These are phyloP conservation scores for Nephila pilipes DNA, from an alignment of 1,140 invertebrate species.

Conservation along the genomic window DNA sequence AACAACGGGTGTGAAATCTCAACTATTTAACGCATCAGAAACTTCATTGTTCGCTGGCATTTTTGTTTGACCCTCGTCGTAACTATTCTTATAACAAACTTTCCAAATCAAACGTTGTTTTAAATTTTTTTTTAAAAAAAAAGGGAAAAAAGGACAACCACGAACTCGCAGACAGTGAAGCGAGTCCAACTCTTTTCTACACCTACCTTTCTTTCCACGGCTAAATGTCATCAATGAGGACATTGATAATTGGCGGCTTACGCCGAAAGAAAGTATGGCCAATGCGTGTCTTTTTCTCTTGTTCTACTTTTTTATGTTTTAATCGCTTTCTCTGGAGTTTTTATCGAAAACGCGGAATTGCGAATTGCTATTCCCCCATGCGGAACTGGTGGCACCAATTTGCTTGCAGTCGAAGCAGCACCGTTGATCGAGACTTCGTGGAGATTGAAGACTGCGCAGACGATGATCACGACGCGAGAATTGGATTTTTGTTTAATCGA, in stretches of 20 bases:
- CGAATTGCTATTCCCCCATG: background rate
- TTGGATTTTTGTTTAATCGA: background rate
- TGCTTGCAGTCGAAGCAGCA: background rate
- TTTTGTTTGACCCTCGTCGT: background rate
- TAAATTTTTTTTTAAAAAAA: background rate
- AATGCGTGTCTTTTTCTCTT: constrained; percentile 3
- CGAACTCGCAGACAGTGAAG: background rate
- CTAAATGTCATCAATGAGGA: constrained; percentile 20
- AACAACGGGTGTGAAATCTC: background rate
- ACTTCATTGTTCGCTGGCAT: background rate
- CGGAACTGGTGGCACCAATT: constrained; percentile 49
- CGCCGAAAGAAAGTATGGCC: constrained; percentile 45
- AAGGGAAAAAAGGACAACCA: background rate
- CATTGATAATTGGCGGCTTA: constrained; percentile 43
- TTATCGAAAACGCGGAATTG: constrained; percentile 65
- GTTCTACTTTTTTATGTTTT: constrained; percentile 49
- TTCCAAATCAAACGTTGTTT: background rate
- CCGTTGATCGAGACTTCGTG: too few species aligned
- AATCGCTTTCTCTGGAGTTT: constrained; percentile 38
- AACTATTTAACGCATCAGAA: background rate
- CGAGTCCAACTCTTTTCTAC: background rate
- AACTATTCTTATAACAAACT: background rate
- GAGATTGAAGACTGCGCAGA: background rate
- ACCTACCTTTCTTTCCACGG: constrained; percentile 30
- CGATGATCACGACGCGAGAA: background rate